Percentiles rank a stretch among this genome's conserved stretches.
Evolutionary conservation across 2,797 vertebrate genomes (phyloP).

Genomic region (Muscicapa comitata): DNA sequence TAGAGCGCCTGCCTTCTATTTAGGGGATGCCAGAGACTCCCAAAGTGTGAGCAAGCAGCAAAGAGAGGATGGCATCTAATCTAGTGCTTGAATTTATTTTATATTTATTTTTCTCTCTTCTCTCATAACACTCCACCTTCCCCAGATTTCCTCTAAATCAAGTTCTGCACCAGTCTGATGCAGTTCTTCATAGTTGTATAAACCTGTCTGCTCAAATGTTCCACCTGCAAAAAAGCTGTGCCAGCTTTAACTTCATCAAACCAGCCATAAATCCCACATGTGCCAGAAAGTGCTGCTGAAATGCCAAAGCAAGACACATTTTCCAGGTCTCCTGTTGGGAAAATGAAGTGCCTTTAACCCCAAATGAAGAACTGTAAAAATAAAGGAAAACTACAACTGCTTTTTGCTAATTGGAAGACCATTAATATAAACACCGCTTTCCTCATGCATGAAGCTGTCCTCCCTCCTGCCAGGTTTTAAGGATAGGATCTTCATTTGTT

Average conservation of each 20-base stretch:
- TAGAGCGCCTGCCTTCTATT: background rate
- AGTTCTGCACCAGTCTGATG: background rate
- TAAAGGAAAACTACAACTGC: background rate
- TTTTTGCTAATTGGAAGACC: slow-evolving; percentile 25
- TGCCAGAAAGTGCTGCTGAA: slow-evolving; percentile 12
- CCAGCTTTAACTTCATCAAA: slow-evolving; percentile 43
- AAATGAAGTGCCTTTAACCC: background rate
- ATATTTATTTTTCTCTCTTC: slow-evolving; percentile 29
- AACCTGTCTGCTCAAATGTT: slow-evolving; percentile 51
- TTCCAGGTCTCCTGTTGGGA: background rate
- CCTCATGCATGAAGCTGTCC: background rate
- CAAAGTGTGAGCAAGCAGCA: background rate
- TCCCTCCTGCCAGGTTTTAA: background rate
- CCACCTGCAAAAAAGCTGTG: slow-evolving; percentile 2
- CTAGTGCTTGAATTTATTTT: slow-evolving; percentile 21
- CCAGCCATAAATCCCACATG: slow-evolving; percentile 20
- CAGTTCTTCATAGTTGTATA: slow-evolving; percentile 29
- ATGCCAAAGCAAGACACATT: background rate
- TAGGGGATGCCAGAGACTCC: background rate
- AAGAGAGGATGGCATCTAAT: slow-evolving; percentile 1
- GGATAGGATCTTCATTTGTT: background rate
- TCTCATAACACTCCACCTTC: background rate
- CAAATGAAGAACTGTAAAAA: background rate
- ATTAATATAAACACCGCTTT: background rate
- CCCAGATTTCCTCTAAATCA: slow-evolving; percentile 41